Base-by-base conservation (phyloP, 1,140 invertebrate species). In the Drosophila jambulina region DNA sequence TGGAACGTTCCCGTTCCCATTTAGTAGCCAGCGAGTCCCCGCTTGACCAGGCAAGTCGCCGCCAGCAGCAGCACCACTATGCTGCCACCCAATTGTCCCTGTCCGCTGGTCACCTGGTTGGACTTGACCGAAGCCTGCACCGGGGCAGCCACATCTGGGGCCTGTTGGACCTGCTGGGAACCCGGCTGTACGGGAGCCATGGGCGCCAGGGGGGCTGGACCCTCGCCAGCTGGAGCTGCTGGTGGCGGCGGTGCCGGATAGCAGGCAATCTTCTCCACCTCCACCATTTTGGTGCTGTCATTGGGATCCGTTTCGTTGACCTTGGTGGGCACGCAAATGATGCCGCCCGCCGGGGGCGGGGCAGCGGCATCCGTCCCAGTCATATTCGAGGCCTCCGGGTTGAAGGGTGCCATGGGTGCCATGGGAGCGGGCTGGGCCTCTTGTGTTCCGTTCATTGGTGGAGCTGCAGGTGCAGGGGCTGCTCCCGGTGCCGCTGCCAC, bases 361-460 rank as follows among this genome's bases (percentile, higher is more conserved):
- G 76, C 46, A n/a, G 46, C 46, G 0, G 46, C 69, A 68, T 84
- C 77, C 29, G 77, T 54, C 7, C 78, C 78, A 78, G 93, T 78
- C 93, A 93, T 92, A 91, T 94, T 76, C 77, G 93, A 76, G 87
- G 94, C 75, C 29, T 90, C 80, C n/a, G 91, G 77, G 53, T 78
- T 72, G n/a, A 83, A 72, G 15, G 86, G 81, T 9, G 78, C 53
- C 53, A 72, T 60, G 3, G 62, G 63, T 10, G 38, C 61, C 27
- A 51, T 42, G 2, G 72, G 71, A 8, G 70, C 69, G 12, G 77
- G 63, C 19, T 63, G 70, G 2, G 64, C 71, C 43, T 78, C 70
- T 6, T 79, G 69, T 2, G 80, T 64, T 2, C 25, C 58, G 27
- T 71, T 88, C 54, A 75, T 70, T 13, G 62, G 23, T 12, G 67